Conservation (phyloP, 2,888 invertebrate genomes). For the Tetrapedia diversipes region DNA sequence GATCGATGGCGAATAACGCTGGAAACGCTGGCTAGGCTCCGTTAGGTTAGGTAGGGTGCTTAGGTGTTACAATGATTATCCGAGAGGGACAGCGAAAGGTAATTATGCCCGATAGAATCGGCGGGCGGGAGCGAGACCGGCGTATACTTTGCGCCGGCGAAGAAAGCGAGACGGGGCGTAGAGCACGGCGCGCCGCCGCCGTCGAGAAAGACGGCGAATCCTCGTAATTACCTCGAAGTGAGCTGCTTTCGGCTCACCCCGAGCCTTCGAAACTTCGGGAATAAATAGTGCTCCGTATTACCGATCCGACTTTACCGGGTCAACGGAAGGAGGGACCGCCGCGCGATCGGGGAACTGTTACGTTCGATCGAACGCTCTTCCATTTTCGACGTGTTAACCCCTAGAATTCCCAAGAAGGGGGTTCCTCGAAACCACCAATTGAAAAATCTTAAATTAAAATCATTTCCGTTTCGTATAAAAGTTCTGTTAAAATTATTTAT, state of each 20-base stretch:
- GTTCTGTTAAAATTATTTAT: no score
- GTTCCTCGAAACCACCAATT: no score
- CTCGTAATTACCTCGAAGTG: constrained; percentile 82
- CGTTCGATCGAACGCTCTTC: constrained; percentile 49
- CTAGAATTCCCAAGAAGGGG: no score
- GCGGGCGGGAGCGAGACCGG: constrained; percentile 74
- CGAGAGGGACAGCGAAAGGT: constrained; percentile 82
- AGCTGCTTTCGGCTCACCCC: constrained; percentile 81
- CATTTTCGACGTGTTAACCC: constrained; percentile 45
- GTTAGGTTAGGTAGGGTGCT: constrained; percentile 81
- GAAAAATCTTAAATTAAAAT: no score
- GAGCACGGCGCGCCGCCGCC: constrained; percentile 58
- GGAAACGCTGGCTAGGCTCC: constrained; percentile 78
- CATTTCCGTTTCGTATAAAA: no score
- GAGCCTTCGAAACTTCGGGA: constrained; percentile 81
- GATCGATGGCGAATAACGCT: constrained; percentile 78
- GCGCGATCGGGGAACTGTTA: constrained; percentile 51
- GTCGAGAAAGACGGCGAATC: constrained; percentile 74
- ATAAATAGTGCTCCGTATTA: constrained; percentile 78
- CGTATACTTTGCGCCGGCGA: constrained; percentile 77
- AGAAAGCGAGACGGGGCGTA: constrained; percentile 70
- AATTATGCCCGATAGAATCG: constrained; percentile 82
- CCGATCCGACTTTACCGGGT: constrained; percentile 69
- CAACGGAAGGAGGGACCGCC: constrained; percentile 55
- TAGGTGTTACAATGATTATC: constrained; percentile 83